Base-by-base conservation (phyloP, 37 sponge, comb jelly and placozoan species). In the Haliclona indistincta region DNA sequence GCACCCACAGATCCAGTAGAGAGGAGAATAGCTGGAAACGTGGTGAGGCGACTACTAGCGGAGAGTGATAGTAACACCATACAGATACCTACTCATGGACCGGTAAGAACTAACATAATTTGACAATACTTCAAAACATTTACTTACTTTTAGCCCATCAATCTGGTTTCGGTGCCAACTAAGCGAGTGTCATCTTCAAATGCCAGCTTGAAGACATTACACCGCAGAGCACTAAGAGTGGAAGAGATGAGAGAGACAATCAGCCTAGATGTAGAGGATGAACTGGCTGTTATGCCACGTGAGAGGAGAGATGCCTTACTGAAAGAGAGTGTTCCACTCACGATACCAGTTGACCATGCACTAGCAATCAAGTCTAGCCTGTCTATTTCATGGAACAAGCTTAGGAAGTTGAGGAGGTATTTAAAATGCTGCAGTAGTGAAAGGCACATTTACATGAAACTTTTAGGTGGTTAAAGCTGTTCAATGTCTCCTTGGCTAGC, bases 361-460 rank as follows among this genome's bases (percentile, higher is more conserved):
- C 58, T 78, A 2, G 79, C 79, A 7, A 47, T 78, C 32, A 78
- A 78, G n/a, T n/a, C n/a, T n/a, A n/a, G n/a, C n/a, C n/a, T n/a
- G n/a, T n/a, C n/a, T n/a, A n/a, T n/a, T n/a, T 43, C 79, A 3
- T 78, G 79, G 79, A 67, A 25, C 34, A 68, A 68, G 25, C 54
- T 78, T 30, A 30, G 79, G 11, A 78, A 41, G 23, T n/a, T 78
- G 19, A 4, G 68, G 22, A 49, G 79, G 69, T 76, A 76, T 4
- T n/a, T n/a, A n/a, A n/a, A n/a, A n/a, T n/a, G n/a, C n/a, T n/a
- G n/a, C n/a, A n/a, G n/a, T n/a, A n/a, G n/a, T n/a, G n/a, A n/a
- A n/a, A n/a, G n/a, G n/a, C n/a, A n/a, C n/a, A n/a, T n/a, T n/a
- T n/a, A n/a, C 26, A 15, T 68, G 28, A 41, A 44, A 26, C 4